Evolutionary conservation across 2,888 invertebrate species (phyloP).

Genomic region (Drosophila histrio): DNA sequence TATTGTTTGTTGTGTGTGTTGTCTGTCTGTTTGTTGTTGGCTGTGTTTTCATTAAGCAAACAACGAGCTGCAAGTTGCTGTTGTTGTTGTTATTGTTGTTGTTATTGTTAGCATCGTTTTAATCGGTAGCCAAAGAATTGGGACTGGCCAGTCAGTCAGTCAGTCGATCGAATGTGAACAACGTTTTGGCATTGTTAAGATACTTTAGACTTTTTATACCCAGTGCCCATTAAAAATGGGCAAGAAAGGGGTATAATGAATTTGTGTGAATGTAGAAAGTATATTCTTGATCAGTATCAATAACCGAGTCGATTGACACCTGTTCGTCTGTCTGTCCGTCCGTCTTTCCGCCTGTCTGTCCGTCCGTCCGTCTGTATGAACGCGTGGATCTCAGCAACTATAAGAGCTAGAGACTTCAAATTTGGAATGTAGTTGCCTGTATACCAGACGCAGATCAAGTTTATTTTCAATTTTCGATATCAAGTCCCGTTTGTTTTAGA

Average conservation of each 20-base stretch:
- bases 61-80: constrained; percentile 53
- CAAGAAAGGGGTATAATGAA: neutral
- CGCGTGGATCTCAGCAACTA: too few relatives aligned
- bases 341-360: too few relatives aligned
- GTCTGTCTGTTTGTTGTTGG: constrained; percentile 11
- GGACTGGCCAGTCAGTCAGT: neutral
- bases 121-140: constrained; percentile 63
- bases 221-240: neutral
- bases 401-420: too few relatives aligned
- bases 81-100: constrained; percentile 25
- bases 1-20: constrained; percentile 32
- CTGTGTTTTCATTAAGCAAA: constrained; percentile 70
- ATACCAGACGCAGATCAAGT: too few relatives aligned
- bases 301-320: too few relatives aligned
- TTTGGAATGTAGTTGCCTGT: too few relatives aligned
- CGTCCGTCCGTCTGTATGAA: too few relatives aligned
- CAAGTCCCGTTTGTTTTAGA: too few relatives aligned
- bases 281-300: too few relatives aligned
- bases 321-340: too few relatives aligned
- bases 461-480: too few relatives aligned
- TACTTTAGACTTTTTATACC: constrained; percentile 2
- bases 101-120: constrained; percentile 48
- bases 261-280: too few relatives aligned
- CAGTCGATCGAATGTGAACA: constrained; percentile 3
- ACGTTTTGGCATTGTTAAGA: constrained; percentile 45